A percentile compares a stretch with the other conserved stretches of the same genome.
These are phyloP conservation scores for Dryas iulia DNA, from an alignment of 1,140 invertebrate species.

Conservation along the genomic window DNA sequence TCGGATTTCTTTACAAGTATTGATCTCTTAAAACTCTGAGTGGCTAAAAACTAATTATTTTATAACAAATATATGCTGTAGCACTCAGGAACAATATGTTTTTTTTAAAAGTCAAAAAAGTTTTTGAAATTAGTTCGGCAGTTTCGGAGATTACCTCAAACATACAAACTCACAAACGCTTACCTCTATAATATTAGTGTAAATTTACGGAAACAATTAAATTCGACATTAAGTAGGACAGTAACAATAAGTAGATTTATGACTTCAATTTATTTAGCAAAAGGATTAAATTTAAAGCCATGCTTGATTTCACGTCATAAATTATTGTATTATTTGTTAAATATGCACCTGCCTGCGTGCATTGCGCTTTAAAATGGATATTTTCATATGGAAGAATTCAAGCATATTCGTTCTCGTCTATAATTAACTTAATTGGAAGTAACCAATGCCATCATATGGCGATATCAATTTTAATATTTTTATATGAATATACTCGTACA, in stretches of 20 bases:
- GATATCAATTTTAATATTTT: background rate
- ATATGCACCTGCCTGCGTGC: background rate
- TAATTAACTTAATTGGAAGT: background rate
- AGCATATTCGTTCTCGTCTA: background rate
- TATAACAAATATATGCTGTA: too few relatives aligned
- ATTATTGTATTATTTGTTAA: background rate
- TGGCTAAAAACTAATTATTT: too few relatives aligned
- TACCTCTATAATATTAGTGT: too few relatives aligned
- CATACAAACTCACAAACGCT: too few relatives aligned
- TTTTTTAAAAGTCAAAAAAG: too few relatives aligned
- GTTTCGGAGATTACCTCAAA: too few relatives aligned
- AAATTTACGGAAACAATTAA: background rate
- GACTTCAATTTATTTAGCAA: background rate
- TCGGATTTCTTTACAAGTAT: too few relatives aligned
- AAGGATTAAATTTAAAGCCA: background rate
- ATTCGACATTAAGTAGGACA: background rate
- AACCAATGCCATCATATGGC: background rate
- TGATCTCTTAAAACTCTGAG: too few relatives aligned
- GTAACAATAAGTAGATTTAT: background rate
- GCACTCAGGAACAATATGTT: too few relatives aligned
- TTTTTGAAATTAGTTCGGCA: too few relatives aligned
- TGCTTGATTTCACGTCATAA: background rate
- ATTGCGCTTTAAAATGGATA: background rate
- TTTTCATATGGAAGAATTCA: background rate
- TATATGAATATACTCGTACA: background rate